Percentiles rank a stretch among this genome's conserved stretches.
phyloP scores from a whole-genome alignment of 2,113 vertebrate species.

The Propithecus coquereli region DNA sequence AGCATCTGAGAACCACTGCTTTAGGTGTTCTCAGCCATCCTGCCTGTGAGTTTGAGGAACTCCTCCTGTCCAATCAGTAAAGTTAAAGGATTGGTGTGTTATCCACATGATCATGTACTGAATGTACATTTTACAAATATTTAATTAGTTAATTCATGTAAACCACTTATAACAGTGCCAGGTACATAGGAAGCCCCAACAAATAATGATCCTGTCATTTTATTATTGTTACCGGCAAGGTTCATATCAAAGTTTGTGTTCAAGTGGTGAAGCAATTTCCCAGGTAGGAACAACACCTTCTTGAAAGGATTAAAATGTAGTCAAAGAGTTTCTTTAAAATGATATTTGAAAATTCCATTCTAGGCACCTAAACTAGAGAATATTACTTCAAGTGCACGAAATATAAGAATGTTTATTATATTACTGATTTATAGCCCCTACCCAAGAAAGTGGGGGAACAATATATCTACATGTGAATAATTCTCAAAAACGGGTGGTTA shows the following conservation, averaged over 20 bases:
- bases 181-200: background rate
- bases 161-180: background rate
- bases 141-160: background rate
- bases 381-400: background rate
- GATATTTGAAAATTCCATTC: background rate
- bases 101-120: background rate
- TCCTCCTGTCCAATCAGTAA: background rate
- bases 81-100: background rate
- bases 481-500: background rate
- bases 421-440: background rate
- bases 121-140: background rate
- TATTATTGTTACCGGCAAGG: background rate
- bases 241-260: background rate
- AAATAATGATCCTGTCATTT: background rate
- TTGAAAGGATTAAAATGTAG: conserved; percentile 11
- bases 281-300: background rate
- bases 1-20: background rate
- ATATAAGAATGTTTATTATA: background rate
- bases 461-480: background rate
- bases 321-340: background rate
- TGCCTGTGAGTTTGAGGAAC: background rate
- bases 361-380: background rate
- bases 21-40: background rate
- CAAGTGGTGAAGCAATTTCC: background rate
- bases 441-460: background rate